Base-by-base conservation (phyloP, 2,888 invertebrate species). In the Margaritifera margaritifera region DNA sequence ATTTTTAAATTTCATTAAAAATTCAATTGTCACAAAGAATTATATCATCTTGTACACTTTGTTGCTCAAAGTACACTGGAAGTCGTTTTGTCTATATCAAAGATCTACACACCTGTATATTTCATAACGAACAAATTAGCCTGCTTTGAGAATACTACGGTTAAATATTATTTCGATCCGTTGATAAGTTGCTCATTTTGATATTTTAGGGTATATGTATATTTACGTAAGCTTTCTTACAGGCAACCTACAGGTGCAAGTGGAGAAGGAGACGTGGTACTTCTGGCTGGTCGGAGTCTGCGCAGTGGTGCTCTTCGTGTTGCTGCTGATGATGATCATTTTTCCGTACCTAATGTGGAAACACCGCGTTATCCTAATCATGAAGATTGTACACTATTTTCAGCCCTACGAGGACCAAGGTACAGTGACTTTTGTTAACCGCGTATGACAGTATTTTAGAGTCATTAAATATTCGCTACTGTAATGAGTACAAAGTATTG, bases 321-420 rank as follows among this genome's bases (percentile, higher is more conserved):
- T 84, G 55, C 57, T 83, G 5, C 24, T 80, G 8, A 31, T 79
- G n/a, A 55, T 80, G 56, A 64, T 82, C 25, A 65, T 79, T 15
- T 25, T 81, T 11, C 80, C 82, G 8, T 85, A 84, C 72, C 42
- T 79, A 59, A 66, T 83, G 64, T 85, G 85, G 85, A 75, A 72
- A 57, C 74, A 80, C 31, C 74, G 80, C 31, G 79, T 82, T 57
- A 77, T 82, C 1, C 77, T 84, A n/a, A 78, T 85, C 22, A 81
- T 84, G 79, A 84, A 84, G 59, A 72, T 84, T 19, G 80, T 83
- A n/a, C 79, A 82, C 64, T 82, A 79, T 63, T 83, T 85, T 64
- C 84, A 85, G 65, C 79, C 78, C 8, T 85, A 81, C 64, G 85
- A 84, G 60, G 85, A 85, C 62, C 79, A 83, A 60, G 85, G 85